phyloP scores from a whole-genome alignment of 2,113 vertebrate species.

The Jaculus jaculus region DNA sequence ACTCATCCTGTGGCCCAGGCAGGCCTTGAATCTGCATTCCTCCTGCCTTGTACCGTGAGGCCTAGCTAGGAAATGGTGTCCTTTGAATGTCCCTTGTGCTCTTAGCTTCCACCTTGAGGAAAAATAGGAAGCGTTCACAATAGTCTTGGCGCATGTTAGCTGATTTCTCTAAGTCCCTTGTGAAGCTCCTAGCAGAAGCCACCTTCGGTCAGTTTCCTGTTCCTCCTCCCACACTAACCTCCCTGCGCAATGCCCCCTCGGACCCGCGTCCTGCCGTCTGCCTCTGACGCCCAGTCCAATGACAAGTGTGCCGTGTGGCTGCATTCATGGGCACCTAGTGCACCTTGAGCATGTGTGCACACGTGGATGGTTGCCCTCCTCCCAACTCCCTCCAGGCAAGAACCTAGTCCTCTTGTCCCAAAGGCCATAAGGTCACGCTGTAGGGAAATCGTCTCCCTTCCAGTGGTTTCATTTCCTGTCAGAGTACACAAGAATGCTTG shows the following conservation, averaged over 20 bases:
- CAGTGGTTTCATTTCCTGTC: background rate
- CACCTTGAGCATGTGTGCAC: background rate
- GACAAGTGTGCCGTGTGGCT: background rate
- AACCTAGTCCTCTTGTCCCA: background rate
- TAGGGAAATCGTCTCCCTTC: background rate
- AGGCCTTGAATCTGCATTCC: background rate
- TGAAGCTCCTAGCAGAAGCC: background rate
- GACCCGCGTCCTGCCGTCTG: background rate
- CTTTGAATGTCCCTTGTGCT: too few relatives aligned
- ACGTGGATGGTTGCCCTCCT: background rate
- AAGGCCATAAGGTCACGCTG: background rate
- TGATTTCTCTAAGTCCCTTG: background rate
- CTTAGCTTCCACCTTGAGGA: background rate
- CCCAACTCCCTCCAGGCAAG: background rate
- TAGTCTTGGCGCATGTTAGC: background rate
- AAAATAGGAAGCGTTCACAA: too few relatives aligned
- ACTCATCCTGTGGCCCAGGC: too few relatives aligned
- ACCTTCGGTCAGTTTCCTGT: background rate
- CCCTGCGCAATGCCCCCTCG: background rate
- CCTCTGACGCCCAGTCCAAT: background rate
- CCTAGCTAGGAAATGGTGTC: too few relatives aligned
- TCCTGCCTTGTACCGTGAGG: background rate
- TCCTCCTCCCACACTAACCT: background rate
- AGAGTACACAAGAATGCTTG: slow-evolving; percentile 73
- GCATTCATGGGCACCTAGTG: background rate